Percentiles rank a stretch among this genome's conserved stretches.
These are phyloP conservation scores for Clarias platycephalus DNA, from an alignment of 2,797 vertebrate genomes.

Conservation along the genomic window DNA sequence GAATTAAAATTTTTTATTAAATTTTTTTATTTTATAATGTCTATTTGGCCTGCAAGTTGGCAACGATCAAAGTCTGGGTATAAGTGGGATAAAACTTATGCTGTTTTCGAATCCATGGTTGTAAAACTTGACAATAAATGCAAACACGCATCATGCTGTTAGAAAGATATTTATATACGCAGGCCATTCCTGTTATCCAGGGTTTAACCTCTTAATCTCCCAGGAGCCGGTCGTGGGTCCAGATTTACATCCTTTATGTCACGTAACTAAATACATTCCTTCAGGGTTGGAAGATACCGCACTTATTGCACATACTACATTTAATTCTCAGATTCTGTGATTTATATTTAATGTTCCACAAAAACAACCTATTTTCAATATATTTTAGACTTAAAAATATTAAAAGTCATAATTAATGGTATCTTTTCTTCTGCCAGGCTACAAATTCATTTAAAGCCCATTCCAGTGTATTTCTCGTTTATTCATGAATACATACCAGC, in stretches of 20 bases:
- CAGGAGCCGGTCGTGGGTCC: not conserved
- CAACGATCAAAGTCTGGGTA: not conserved
- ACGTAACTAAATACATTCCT: not conserved
- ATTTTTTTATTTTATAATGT: not conserved
- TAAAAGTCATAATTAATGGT: not conserved
- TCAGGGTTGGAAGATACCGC: not conserved
- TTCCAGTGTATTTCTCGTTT: not conserved
- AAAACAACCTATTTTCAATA: not conserved
- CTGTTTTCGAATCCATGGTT: slow-evolving; percentile 21
- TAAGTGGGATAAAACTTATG: not conserved
- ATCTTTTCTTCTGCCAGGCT: not conserved
- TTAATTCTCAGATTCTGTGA: not conserved
- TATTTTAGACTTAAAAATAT: not conserved
- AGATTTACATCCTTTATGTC: not conserved
- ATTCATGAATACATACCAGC: not conserved
- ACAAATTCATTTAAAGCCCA: not conserved
- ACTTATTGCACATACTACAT: not conserved
- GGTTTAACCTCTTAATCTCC: slow-evolving; percentile 25
- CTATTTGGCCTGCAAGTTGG: not conserved
- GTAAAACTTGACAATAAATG: too few relatives aligned
- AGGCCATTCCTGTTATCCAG: slow-evolving; percentile 7
- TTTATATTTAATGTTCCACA: not conserved
- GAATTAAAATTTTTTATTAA: too few relatives aligned
- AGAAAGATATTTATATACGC: slow-evolving; percentile 9
- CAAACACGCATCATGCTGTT: not conserved